These are phyloP conservation scores for Catotricha subobsoleta DNA, from an alignment of 2,888 invertebrate species.

Conservation along the genomic window DNA sequence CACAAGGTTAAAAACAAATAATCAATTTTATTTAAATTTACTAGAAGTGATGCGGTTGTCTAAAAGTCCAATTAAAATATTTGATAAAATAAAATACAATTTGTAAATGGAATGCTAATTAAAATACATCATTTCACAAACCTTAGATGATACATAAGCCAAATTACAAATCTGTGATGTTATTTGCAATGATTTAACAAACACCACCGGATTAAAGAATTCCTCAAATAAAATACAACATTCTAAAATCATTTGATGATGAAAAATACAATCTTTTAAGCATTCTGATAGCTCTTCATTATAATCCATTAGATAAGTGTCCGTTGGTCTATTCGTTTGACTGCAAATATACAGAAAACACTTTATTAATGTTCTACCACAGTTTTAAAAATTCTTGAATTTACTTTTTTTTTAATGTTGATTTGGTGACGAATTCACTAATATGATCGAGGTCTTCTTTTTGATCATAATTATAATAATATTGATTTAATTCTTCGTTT, in stretches of 20 bases:
- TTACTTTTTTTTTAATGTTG: background rate
- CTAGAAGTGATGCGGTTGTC: conserved; percentile 8
- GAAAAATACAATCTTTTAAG: conserved; percentile 18
- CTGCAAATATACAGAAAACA: background rate
- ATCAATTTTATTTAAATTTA: conserved; percentile 17
- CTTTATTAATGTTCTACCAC: background rate
- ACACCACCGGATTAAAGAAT: conserved; percentile 22
- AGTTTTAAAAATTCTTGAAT: background rate
- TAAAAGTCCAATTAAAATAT: background rate
- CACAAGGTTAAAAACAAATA: conserved; percentile 19
- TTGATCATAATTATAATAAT: conserved; percentile 10
- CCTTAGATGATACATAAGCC: conserved; percentile 23
- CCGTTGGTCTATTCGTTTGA: background rate
- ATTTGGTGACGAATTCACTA: too few relatives aligned
- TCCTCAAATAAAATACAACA: conserved; percentile 19
- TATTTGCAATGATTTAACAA: conserved; percentile 21
- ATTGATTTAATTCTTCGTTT: conserved; percentile 10
- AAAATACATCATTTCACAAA: conserved; percentile 10
- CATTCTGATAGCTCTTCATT: conserved; percentile 12
- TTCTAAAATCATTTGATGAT: conserved; percentile 21
- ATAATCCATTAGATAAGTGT: conserved; percentile 8
- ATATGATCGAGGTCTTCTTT: background rate
- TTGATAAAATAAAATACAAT: background rate
- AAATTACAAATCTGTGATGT: conserved; percentile 22
- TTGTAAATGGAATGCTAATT: background rate